Percentiles rank a stretch among this genome's conserved stretches.
These are phyloP conservation scores for Ferrisia virgata DNA, from an alignment of 2,888 invertebrate genomes.

Conservation along the genomic window DNA sequence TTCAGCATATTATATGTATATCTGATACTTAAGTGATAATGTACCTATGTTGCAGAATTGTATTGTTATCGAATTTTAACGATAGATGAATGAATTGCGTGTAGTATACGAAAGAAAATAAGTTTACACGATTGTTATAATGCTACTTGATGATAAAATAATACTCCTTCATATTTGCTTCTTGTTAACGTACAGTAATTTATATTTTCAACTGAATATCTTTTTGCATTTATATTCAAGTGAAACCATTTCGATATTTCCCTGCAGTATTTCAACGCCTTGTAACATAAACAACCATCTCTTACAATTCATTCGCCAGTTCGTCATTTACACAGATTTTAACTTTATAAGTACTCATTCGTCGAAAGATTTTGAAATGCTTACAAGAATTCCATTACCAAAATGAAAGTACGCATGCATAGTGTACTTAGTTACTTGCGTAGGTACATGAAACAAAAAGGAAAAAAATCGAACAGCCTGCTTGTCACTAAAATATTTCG, in stretches of 20 bases:
- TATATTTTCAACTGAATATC: not conserved
- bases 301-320: not conserved
- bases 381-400: not conserved
- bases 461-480: not conserved
- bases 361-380: not conserved
- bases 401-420: not conserved
- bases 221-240: not conserved
- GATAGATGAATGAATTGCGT: not conserved
- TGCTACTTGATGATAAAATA: not conserved
- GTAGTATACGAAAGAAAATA: not conserved
- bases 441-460: not conserved
- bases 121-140: not conserved
- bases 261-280: not conserved
- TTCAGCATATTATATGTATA: too few species aligned
- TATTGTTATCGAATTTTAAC: not conserved
- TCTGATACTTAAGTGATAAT: not conserved
- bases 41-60: too few species aligned
- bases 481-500: not conserved
- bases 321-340: not conserved
- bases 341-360: not conserved
- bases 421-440: too few species aligned
- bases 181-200: not conserved
- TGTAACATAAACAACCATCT: not conserved
- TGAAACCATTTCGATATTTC: not conserved
- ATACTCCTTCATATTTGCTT: not conserved